These are phyloP conservation scores for Nothoprocta perdicaria DNA, from an alignment of 2,113 vertebrate species.

Conservation along the genomic window DNA sequence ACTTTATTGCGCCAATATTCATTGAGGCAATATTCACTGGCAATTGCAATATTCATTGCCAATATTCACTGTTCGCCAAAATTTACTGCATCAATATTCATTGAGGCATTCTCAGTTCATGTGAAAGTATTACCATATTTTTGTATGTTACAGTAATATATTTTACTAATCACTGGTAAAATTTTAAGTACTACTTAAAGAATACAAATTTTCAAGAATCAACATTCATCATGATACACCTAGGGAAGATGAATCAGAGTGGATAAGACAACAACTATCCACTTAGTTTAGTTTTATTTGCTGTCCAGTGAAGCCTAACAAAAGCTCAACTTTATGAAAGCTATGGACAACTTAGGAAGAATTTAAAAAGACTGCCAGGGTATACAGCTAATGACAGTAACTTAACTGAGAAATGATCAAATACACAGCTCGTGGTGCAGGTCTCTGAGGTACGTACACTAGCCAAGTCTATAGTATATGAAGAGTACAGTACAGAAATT, in stretches of 20 bases:
- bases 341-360: neutral
- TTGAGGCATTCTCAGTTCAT: neutral
- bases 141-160: no score
- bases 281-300: neutral
- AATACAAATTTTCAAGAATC: neutral
- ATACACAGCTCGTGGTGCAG: neutral
- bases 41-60: neutral
- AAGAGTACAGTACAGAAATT: neutral
- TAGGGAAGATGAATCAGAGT: neutral
- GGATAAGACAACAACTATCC: neutral
- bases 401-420: neutral
- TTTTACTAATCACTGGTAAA: neutral
- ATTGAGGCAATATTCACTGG: neutral
- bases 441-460: accelerated
- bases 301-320: neutral
- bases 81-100: neutral
- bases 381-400: neutral
- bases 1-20: neutral
- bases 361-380: neutral
- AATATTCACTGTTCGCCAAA: neutral
- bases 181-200: neutral
- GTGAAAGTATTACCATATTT: neutral
- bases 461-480: neutral
- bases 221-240: neutral
- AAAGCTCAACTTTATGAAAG: neutral